phyloP scores from a whole-genome alignment of 2,797 vertebrate genomes.

The Sebastes hubbsi region DNA sequence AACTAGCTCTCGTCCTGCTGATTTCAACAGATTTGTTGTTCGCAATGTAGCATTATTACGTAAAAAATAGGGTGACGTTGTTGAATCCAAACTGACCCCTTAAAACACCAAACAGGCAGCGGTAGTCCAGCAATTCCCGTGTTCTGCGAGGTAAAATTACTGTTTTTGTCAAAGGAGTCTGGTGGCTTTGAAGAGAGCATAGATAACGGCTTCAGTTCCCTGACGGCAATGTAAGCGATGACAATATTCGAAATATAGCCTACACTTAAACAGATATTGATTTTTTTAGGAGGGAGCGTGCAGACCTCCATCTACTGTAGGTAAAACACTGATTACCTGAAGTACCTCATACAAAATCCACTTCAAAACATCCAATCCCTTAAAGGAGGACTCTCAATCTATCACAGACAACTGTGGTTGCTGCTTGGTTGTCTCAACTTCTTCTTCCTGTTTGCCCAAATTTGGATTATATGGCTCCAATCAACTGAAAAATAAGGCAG shows the following conservation, averaged over 20 bases:
- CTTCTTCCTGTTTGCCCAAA: neutral
- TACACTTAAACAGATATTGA: neutral
- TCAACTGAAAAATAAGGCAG: neutral
- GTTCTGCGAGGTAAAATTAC: neutral
- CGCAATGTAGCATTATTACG: no score
- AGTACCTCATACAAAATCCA: neutral
- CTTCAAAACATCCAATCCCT: neutral
- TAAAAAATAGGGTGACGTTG: no score
- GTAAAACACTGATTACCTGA: neutral
- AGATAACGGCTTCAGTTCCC: neutral
- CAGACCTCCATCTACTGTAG: neutral
- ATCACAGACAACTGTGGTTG: neutral
- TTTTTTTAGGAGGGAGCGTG: neutral
- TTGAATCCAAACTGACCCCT: no score
- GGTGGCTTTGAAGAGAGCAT: neutral
- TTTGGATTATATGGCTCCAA: neutral
- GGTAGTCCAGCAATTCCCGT: neutral
- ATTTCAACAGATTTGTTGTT: no score
- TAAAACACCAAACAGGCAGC: neutral
- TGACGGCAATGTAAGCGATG: neutral
- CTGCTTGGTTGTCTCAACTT: neutral
- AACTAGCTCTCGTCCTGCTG: no score
- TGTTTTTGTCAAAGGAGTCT: neutral
- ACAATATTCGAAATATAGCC: rapidly evolving
- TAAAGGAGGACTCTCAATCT: neutral